Base-by-base conservation (phyloP, 2,888 invertebrate species). In the Tinea semifulvella region DNA sequence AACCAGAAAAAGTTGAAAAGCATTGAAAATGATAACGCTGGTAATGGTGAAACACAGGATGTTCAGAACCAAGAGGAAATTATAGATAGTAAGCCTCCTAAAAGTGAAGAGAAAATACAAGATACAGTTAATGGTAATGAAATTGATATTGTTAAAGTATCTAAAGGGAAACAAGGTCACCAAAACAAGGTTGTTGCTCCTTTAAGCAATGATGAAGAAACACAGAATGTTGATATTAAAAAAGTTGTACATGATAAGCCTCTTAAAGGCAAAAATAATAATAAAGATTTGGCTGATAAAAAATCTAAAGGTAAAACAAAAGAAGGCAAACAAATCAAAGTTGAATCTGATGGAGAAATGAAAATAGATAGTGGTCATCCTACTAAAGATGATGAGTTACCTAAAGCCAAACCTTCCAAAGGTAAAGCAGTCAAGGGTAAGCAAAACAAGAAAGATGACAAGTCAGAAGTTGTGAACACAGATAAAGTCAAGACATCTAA, bases 181-280 rank as follows among this genome's bases (percentile, higher is more conserved):
- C 5, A 22, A 7, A 22, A 22, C 8, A 8, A 22, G 22, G 22
- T 7, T 7, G 22, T 22, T 5, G 22, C 10, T 25, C 10, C 10
- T 6, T 7, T 7, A 11, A 13, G n/a, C 31, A 13, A 31, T 5
- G 7, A 31, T 13, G 17, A 36, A 14, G 22, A 40, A 11, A 7
- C 22, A 10, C n/a, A 20, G 25, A 20, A 8, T 25, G 17, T 4
- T 31, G 26, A n/a, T 43, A 36, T 17, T 38, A 42, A 42, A 40
- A 17, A 40, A 4, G 31, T 11, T 4, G 14, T 3, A 22, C 20
- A 7, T 16, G 18, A 16, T 2, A 6, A 11, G n/a, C n/a, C n/a
- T n/a, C n/a, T 52, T 11, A 62, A 59, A 47, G 61, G 57, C 2
- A 56, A 52, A 44, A 62, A 60, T 47, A 60, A 62, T 48, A 54